Conservation (phyloP, 1,140 invertebrate species). For the Philaenus spumarius region DNA sequence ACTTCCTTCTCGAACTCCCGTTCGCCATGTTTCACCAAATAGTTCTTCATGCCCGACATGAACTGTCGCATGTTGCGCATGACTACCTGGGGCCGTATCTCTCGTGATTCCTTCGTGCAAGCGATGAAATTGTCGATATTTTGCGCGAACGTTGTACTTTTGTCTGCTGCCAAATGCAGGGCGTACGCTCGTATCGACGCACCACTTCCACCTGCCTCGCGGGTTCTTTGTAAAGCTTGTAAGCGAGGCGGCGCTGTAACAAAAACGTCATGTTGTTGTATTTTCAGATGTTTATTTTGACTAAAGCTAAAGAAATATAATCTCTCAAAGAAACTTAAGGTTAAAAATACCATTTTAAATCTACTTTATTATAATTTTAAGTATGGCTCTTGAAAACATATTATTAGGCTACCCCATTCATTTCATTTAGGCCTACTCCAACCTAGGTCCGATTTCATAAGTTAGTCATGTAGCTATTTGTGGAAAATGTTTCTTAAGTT, state of each 20-base stretch:
- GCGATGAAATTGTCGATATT: constrained; percentile 91
- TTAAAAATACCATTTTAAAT: no score
- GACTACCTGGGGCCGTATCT: constrained; percentile 78
- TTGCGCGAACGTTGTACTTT: constrained; percentile 79
- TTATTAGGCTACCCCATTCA: no score
- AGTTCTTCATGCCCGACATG: constrained; percentile 97
- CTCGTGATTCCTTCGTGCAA: constrained; percentile 85
- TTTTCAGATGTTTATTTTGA: no score
- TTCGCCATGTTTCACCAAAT: constrained; percentile 90
- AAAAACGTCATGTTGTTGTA: constrained; percentile 12
- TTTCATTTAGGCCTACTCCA: no score
- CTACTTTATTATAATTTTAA: no score
- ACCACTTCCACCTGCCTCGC: constrained; percentile 50
- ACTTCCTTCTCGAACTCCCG: constrained; percentile 85
- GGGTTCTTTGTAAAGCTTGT: constrained; percentile 54
- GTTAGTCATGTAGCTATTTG: no score
- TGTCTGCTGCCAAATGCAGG: constrained; percentile 73
- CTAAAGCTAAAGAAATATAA: no score
- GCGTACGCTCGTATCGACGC: constrained; percentile 68
- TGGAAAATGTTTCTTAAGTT: no score
- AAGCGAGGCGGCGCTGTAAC: constrained; percentile 62
- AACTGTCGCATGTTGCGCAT: constrained; percentile 94
- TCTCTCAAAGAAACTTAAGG: no score
- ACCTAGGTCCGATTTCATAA: no score
- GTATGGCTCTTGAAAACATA: no score